Percentiles rank a stretch among this genome's conserved stretches.
Conservation (phyloP, 2,888 invertebrate genomes). For the Oscheius sp. region DNA sequence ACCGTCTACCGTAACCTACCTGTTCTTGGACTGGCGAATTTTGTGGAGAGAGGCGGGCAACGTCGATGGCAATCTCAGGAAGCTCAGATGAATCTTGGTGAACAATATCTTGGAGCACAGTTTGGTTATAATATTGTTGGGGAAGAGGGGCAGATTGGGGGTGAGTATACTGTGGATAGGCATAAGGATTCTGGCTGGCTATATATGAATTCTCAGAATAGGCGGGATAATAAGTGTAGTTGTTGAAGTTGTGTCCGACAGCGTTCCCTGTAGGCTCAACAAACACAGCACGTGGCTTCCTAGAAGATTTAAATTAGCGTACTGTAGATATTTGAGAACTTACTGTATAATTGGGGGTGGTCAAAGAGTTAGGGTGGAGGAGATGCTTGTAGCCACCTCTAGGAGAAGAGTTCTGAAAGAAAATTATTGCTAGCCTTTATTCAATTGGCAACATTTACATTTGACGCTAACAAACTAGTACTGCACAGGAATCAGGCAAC, state of each 20-base stretch:
- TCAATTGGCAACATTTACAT: not conserved
- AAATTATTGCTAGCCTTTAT: not conserved
- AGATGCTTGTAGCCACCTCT: conserved; percentile 31
- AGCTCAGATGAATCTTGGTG: conserved; percentile 22
- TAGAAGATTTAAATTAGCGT: conserved; percentile 21
- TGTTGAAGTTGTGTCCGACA: conserved; percentile 36
- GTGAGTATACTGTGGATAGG: conserved; percentile 7
- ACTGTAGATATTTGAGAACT: conserved; percentile 29
- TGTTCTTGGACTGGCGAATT: conserved; percentile 29
- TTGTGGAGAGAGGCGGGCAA: conserved; percentile 23
- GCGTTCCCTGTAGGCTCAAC: conserved; percentile 63
- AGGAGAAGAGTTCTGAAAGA: conserved; percentile 35
- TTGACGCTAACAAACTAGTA: not conserved
- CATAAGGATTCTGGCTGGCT: conserved; percentile 1
- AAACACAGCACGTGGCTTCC: conserved; percentile 71
- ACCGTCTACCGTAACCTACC: not conserved
- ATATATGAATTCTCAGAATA: conserved; percentile 18
- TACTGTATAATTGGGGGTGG: conserved; percentile 53
- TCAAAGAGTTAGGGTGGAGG: conserved; percentile 28
- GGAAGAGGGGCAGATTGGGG: not conserved
- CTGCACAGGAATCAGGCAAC: not conserved
- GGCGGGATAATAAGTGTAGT: conserved; percentile 21
- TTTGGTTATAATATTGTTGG: conserved; percentile 14
- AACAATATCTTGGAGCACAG: not conserved
- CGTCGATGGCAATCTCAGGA: conserved; percentile 32